These are phyloP conservation scores for Conchocele bisecta DNA, from an alignment of 2,888 invertebrate genomes.

Conservation along the genomic window DNA sequence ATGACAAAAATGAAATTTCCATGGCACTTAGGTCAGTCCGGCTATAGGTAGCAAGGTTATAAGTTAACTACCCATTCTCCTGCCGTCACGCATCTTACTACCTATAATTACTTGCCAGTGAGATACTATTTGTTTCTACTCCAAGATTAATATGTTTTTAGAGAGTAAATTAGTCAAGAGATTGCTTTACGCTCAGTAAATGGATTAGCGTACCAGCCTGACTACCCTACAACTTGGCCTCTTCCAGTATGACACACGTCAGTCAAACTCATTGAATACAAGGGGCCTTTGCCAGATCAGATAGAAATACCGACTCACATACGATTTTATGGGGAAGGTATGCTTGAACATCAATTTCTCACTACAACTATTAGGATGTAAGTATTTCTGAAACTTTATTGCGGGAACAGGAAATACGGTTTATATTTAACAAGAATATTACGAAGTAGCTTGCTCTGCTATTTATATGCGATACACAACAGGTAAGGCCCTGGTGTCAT, in stretches of 20 bases:
- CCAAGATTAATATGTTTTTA: background rate
- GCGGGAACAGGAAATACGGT: slow-evolving; percentile 2
- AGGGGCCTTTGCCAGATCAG: slow-evolving; percentile 66
- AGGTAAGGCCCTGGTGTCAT: no score
- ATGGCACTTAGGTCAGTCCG: slow-evolving; percentile 75
- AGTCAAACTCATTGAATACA: slow-evolving; percentile 77
- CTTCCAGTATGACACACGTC: slow-evolving; percentile 79
- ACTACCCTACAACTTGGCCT: slow-evolving; percentile 64
- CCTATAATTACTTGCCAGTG: background rate
- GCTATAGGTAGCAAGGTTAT: slow-evolving; percentile 25
- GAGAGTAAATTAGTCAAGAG: background rate
- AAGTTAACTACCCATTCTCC: background rate
- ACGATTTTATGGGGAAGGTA: slow-evolving; percentile 42
- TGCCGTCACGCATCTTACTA: background rate
- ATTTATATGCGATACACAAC: no score
- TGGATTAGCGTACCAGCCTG: slow-evolving; percentile 45
- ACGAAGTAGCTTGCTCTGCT: no score
- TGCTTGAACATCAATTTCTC: slow-evolving; percentile 1
- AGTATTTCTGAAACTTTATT: slow-evolving; percentile 27
- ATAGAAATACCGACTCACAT: slow-evolving; percentile 54
- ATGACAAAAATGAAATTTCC: slow-evolving; percentile 79
- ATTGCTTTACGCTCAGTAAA: slow-evolving; percentile 1
- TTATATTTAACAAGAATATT: no score
- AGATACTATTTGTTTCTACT: slow-evolving; percentile 1
- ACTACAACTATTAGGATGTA: slow-evolving; percentile 18